Conservation (phyloP, 2,113 vertebrate species). For the Falco punctatus region DNA sequence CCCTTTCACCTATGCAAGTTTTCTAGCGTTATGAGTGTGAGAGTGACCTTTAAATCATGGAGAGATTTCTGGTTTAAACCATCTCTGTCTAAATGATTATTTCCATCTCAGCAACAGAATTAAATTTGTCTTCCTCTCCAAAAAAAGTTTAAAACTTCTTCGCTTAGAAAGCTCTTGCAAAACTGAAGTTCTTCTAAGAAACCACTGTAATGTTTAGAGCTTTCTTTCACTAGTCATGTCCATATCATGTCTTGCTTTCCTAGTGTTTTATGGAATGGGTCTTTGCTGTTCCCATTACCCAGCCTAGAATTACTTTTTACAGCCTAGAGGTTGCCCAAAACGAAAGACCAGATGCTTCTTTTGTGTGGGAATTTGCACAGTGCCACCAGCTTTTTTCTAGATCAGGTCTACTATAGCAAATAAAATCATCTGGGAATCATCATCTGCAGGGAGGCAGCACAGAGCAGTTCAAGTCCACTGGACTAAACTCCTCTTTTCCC, state of each 20-base stretch:
- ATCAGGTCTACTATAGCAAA: not conserved
- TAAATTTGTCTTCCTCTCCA: not conserved
- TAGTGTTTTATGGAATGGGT: not conserved
- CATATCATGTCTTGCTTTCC: not conserved
- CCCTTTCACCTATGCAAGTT: not conserved
- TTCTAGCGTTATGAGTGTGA: not conserved
- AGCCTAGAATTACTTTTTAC: not conserved
- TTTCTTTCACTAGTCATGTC: not conserved
- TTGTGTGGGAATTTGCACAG: not conserved
- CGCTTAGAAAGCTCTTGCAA: not conserved
- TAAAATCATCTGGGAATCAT: not conserved
- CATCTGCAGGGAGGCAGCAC: not conserved
- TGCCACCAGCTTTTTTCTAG: not conserved
- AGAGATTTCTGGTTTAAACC: not conserved
- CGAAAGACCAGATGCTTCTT: not conserved
- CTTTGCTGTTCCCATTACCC: not conserved
- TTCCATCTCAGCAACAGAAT: not conserved
- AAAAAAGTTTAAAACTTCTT: not conserved
- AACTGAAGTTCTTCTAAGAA: not conserved
- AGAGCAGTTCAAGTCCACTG: not conserved
- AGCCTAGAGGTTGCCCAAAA: not conserved
- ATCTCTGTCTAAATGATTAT: not conserved
- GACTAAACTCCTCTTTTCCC: not conserved
- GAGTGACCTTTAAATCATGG: slow-evolving; percentile 6
- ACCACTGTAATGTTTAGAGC: not conserved